Evolutionary conservation across 1,140 invertebrate species (phyloP), one percentile per base, ranked within the genome.

Genomic region (Zeugodacus cucurbitae): DNA sequence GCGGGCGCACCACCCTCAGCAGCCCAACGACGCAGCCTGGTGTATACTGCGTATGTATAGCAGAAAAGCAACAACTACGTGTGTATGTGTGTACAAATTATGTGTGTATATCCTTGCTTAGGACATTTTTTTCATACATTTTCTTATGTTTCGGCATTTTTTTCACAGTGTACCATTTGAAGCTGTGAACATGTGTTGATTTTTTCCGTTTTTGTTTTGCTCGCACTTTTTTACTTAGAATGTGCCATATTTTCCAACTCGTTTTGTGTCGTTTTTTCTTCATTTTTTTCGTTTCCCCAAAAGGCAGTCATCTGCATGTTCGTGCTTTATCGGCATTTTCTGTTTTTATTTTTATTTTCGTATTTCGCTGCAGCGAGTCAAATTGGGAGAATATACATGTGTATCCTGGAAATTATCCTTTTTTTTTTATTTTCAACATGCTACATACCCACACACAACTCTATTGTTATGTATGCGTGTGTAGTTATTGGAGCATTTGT

Each of bases 161-260:
- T 87, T 59, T 87, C 48, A 34, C 59, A 59, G 86, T 64, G 54
- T 87, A 22, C 59, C 20, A 59, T 87, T 64, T 48, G 32, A 44
- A 86, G n/a, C 26, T 87, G 37, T 70, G 37, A 41, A 34, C 86
- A 87, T 70, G 14, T 87, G 41, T 87, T 41, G 59, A 32, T 87
- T 87, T 87, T 87, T 87, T 17, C 59, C 62, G 29, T 87, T 64
- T 87, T 87, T 67, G 87, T 67, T 87, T 87, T 87, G 54, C 44
- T 87, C 87, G 87, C n/a, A 64, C 14, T 87, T 87, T 87, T 87
- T 87, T 70, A n/a, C 37, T 26, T 48, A 10, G 74, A 41, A 82
- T 82, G 41, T 48, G n/a, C 41, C 48, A 82, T 10, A 48, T 82
- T 87, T 87, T 70, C 10, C 59, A 22, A 22, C 59, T 87, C 34